Evolutionary conservation across 2,113 vertebrate species (phyloP).

Genomic region (Hoplias malabaricus): DNA sequence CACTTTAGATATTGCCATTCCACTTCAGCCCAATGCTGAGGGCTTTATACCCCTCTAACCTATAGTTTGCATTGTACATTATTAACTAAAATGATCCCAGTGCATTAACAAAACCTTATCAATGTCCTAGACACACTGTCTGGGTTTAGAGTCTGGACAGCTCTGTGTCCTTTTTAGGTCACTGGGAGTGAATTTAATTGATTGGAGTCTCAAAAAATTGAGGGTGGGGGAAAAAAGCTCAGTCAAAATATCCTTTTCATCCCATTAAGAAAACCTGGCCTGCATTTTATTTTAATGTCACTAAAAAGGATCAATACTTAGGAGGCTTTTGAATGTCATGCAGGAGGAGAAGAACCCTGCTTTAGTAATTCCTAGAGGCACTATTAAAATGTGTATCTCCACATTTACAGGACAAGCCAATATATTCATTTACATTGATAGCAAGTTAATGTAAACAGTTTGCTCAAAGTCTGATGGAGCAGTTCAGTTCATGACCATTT

Average conservation of each 20-base stretch:
- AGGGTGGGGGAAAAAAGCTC: neutral
- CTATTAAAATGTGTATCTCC: too few relatives aligned
- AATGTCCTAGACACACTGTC: neutral
- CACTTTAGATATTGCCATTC: too few relatives aligned
- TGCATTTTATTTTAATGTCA: neutral
- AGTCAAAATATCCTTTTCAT: neutral
- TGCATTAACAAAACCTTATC: neutral
- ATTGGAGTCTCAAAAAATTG: neutral
- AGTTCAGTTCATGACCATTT: too few relatives aligned
- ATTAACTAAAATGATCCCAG: too few relatives aligned
- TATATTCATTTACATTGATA: too few relatives aligned
- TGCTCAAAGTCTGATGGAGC: too few relatives aligned
- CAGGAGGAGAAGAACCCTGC: neutral
- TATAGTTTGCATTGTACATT: too few relatives aligned
- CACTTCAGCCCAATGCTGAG: too few relatives aligned
- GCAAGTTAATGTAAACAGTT: too few relatives aligned
- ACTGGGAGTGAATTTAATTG: neutral
- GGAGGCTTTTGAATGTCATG: neutral
- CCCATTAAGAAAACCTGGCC: neutral
- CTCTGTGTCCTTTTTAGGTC: neutral
- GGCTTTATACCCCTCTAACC: too few relatives aligned
- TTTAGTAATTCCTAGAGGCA: slow-evolving; percentile 4
- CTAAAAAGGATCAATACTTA: neutral
- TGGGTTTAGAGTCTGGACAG: neutral
- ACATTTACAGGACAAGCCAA: too few relatives aligned